Evolutionary conservation across 2,113 vertebrate genomes (phyloP).

Genomic region (Baryphthengus martii): DNA sequence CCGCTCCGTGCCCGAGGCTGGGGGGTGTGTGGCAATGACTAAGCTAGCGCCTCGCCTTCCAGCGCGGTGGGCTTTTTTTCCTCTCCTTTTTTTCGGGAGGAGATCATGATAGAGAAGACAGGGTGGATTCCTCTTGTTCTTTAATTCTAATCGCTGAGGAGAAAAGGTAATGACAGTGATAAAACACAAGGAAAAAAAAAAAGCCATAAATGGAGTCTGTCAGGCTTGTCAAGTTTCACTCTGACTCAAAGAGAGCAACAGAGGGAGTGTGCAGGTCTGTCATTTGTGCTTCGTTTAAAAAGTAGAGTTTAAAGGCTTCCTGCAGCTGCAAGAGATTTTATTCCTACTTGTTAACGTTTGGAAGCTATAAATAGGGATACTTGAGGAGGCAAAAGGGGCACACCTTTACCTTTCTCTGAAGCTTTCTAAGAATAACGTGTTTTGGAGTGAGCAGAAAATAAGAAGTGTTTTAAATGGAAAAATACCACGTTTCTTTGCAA

Average conservation of each 20-base stretch:
- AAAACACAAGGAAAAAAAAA: neutral
- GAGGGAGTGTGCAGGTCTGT: neutral
- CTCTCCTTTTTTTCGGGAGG: neutral
- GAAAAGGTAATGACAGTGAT: neutral
- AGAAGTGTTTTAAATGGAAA: neutral
- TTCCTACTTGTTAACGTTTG: neutral
- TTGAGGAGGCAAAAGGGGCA: neutral
- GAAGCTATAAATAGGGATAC: neutral
- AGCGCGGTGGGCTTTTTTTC: too few species aligned
- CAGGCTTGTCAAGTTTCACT: constrained; percentile 26
- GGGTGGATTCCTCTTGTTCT: neutral
- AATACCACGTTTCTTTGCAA: neutral
- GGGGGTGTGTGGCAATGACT: constrained; percentile 19
- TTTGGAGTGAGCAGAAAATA: neutral
- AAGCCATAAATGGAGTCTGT: neutral
- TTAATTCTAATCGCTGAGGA: neutral
- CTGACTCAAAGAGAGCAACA: neutral
- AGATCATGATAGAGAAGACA: neutral
- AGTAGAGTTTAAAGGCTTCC: neutral
- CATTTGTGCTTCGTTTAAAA: neutral
- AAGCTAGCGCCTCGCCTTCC: neutral
- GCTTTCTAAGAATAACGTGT: neutral
- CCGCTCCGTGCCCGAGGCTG: neutral
- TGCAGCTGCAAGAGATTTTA: neutral
- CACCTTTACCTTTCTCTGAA: neutral